These are phyloP conservation scores for Macaria notata DNA, from an alignment of 2,888 invertebrate species.

Conservation along the genomic window DNA sequence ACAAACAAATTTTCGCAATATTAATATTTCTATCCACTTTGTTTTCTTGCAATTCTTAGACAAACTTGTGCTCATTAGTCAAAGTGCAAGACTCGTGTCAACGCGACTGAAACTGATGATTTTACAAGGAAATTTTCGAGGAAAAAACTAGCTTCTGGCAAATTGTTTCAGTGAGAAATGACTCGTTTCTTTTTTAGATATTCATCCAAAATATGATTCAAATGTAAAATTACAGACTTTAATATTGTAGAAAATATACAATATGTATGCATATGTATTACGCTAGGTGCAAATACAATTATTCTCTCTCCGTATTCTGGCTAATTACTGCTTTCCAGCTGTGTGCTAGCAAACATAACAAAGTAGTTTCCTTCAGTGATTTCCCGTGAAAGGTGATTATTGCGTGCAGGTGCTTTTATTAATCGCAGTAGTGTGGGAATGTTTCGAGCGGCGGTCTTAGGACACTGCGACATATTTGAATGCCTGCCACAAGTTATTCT, in stretches of 20 bases:
- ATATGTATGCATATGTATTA: no score
- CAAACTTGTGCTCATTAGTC: constrained; percentile 48
- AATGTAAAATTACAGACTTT: no score
- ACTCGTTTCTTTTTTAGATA: constrained; percentile 1
- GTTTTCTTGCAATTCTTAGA: neutral
- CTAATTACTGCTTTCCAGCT: no score
- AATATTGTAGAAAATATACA: no score
- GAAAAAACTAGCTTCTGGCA: constrained; percentile 50
- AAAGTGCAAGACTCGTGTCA: constrained; percentile 44
- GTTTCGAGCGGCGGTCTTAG: constrained; percentile 62
- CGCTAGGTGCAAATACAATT: no score
- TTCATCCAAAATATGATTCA: no score
- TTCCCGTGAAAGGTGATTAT: constrained; percentile 9
- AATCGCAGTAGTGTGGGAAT: constrained; percentile 55
- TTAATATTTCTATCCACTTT: no score
- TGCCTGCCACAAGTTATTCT: constrained; percentile 77
- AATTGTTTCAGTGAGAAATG: constrained; percentile 31
- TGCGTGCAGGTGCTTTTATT: constrained; percentile 42
- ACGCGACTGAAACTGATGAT: constrained; percentile 46
- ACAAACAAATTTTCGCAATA: no score
- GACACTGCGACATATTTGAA: constrained; percentile 79
- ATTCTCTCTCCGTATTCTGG: no score
- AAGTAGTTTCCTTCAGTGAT: neutral
- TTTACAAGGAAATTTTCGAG: constrained; percentile 37
- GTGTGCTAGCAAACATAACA: no score